Evolutionary conservation across 2,888 invertebrate species (phyloP).

Genomic region (Lepidochrysops patricia): DNA sequence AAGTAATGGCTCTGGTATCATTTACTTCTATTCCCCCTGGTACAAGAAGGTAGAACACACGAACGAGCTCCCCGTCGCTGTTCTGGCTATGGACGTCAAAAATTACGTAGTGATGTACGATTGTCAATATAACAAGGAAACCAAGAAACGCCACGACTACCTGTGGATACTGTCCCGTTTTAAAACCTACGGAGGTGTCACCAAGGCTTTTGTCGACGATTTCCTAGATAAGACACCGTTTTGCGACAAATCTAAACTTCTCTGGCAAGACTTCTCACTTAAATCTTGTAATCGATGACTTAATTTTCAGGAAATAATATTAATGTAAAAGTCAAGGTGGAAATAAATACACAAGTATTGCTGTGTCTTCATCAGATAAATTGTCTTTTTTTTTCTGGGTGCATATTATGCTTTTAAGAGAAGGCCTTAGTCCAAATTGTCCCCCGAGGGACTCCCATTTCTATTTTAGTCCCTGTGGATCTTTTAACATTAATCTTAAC

Average conservation of each 20-base stretch:
- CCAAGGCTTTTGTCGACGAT: not conserved
- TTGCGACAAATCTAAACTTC: not conserved
- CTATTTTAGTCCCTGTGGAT: too few species aligned
- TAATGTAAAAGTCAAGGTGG: too few species aligned
- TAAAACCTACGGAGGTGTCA: not conserved
- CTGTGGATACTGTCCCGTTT: not conserved
- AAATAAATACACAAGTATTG: too few species aligned
- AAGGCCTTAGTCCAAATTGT: too few species aligned
- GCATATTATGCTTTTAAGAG: too few species aligned
- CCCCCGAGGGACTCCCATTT: too few species aligned
- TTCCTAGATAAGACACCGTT: not conserved
- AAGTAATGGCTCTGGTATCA: not conserved
- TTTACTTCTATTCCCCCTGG: not conserved
- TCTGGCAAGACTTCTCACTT: not conserved
- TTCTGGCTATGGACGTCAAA: not conserved
- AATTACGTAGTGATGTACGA: not conserved
- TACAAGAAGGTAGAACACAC: not conserved
- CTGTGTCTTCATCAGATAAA: too few species aligned
- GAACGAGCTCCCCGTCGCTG: not conserved
- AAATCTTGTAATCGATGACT: not conserved
- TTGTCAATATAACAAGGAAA: not conserved
- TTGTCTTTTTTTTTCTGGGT: too few species aligned
- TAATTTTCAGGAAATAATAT: too few species aligned
- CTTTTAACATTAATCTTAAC: too few species aligned
- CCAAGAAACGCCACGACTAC: not conserved